phyloP scores from a whole-genome alignment of 2,797 vertebrate genomes.

The Acipenser ruthenus region DNA sequence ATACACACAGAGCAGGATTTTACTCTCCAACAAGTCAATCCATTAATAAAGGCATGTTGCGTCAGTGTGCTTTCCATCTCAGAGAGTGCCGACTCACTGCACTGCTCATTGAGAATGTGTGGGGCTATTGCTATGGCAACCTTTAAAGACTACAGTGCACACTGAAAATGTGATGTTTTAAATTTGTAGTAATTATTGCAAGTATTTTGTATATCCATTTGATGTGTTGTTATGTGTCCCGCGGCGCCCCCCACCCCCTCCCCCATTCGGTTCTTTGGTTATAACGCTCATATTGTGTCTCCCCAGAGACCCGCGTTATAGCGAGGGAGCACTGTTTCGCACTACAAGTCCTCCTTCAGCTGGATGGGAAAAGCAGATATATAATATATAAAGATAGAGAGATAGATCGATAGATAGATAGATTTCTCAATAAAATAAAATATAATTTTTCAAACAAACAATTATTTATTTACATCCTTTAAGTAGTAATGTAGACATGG shows the following conservation, averaged over 20 bases:
- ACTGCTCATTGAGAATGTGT: background rate
- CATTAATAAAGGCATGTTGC: background rate
- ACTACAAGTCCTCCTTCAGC: too few relatives aligned
- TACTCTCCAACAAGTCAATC: background rate
- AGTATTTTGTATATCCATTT: background rate
- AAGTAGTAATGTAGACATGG: too few relatives aligned
- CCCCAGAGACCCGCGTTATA: too few relatives aligned
- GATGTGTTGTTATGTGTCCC: background rate
- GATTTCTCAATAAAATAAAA: background rate
- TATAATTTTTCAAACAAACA: background rate
- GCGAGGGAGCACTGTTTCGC: too few relatives aligned
- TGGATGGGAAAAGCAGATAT: background rate
- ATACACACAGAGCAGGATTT: background rate
- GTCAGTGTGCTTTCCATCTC: background rate
- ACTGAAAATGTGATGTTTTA: background rate
- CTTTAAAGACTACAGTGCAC: background rate
- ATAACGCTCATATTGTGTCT: too few relatives aligned
- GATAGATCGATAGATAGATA: background rate
- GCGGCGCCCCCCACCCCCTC: too few relatives aligned
- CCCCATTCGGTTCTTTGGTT: too few relatives aligned
- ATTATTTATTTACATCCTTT: too few relatives aligned
- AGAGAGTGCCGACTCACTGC: background rate
- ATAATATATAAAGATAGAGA: background rate
- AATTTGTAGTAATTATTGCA: background rate
- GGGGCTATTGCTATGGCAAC: background rate